phyloP scores from a whole-genome alignment of 1,140 invertebrate species.

The Zaprionus vittiger region DNA sequence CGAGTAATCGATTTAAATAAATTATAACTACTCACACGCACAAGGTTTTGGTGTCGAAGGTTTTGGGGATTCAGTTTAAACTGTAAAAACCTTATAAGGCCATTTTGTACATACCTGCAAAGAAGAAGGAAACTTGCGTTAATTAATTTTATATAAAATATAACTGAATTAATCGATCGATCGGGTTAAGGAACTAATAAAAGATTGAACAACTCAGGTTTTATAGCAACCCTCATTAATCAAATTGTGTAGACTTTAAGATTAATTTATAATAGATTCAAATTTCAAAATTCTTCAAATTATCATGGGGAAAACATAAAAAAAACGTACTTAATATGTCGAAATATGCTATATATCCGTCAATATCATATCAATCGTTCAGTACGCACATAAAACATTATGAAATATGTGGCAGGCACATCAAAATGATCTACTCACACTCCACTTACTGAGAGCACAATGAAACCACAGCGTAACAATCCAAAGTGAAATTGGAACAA shows the following conservation, averaged over 20 bases:
- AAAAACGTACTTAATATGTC: background rate
- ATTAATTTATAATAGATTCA: background rate
- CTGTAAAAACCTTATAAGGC: constrained; percentile 17
- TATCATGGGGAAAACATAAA: background rate
- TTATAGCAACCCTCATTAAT: background rate
- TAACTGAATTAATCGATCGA: background rate
- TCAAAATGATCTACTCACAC: constrained; percentile 14
- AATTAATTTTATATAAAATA: constrained; percentile 34
- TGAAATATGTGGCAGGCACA: constrained; percentile 15
- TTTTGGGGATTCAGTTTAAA: constrained; percentile 7
- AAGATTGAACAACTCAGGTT: background rate
- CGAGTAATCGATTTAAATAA: constrained; percentile 71
- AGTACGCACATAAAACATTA: constrained; percentile 11
- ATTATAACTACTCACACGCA: constrained; percentile 77
- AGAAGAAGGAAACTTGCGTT: constrained; percentile 26
- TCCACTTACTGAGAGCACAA: constrained; percentile 6
- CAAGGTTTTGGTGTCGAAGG: constrained; percentile 18
- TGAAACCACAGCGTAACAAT: constrained; percentile 19
- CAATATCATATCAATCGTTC: constrained; percentile 27
- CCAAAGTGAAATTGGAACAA: constrained; percentile 77
- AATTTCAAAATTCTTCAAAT: background rate
- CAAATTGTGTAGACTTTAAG: background rate
- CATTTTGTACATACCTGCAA: constrained; percentile 67
- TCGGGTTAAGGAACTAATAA: background rate
- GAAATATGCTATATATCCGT: constrained; percentile 22